Evolutionary conservation across 2,888 invertebrate genomes (phyloP), one percentile per base, ranked within the genome.

Genomic region (Fissipunctia ypsillon): DNA sequence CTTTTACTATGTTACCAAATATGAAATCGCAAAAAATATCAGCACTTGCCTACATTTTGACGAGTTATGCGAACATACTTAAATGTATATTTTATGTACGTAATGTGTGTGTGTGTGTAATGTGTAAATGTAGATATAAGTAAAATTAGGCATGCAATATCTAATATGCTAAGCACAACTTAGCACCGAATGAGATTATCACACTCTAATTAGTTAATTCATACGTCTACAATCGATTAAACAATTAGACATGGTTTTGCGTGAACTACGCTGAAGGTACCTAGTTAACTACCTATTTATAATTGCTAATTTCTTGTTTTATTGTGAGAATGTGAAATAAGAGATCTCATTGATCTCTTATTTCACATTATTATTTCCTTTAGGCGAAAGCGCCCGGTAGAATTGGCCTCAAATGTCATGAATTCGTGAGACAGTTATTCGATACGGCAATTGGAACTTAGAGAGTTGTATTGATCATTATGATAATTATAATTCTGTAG

Each of bases 161-260:
- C 43, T 12, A 54, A 56, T 59, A 60, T 48, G 73, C 59, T 72
- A 64, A 64, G 54, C 59, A 65, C 10, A 52, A 64, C 38, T 65
- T 65, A 66, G 12, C n/a, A 19, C 31, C 5, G 43, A 45, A 45
- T 38, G 52, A 56, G 60, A 78, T 78, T 76, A 78, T 28, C 48
- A n/a, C 38, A 61, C 66, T 63, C 76, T 61, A 52, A 65, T 69
- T 81, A 69, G 65, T 31, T 65, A 69, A 78, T 76, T 31, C 56
- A 78, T 64, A 67, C 52, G 41, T 35, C n/a, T 43, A 65, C 45
- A 22, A 43, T 48, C 65, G 64, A 80, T 64, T 60, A 48, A 14
- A 22, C 12, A 25, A 56, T 70, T 43, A 54, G 31, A 5, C 31
- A 31, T 25, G 56, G 69, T 35, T 48, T n/a, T 25, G 65, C 43